Evolutionary conservation across 2,113 vertebrate genomes (phyloP).

Genomic region (Neoarius graeffei): DNA sequence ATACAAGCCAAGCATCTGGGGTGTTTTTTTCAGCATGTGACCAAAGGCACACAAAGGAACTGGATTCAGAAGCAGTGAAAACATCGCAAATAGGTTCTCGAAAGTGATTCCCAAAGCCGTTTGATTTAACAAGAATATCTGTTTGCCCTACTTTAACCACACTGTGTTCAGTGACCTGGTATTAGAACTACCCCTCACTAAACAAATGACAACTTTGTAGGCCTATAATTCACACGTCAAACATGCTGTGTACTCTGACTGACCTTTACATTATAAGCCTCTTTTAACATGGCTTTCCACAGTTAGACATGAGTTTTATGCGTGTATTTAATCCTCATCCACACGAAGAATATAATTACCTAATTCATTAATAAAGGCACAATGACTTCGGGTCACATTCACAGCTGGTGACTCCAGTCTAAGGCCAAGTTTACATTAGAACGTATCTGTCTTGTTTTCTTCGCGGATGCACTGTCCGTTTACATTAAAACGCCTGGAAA

Average conservation of each 20-base stretch:
- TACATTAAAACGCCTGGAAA: too few species aligned
- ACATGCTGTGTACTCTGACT: slow-evolving; percentile 7
- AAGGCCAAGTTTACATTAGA: too few species aligned
- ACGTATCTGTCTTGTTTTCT: too few species aligned
- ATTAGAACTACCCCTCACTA: background rate
- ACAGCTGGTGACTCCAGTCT: too few species aligned
- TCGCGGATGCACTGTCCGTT: too few species aligned
- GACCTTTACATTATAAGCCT: slow-evolving; percentile 24
- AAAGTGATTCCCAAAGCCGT: background rate
- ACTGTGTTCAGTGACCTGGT: background rate
- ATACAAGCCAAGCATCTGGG: slow-evolving; percentile 17
- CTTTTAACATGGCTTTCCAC: background rate
- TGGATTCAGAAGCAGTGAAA: background rate
- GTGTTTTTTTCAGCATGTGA: background rate
- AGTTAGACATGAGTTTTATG: background rate
- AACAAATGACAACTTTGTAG: slow-evolving; percentile 7
- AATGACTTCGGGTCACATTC: background rate
- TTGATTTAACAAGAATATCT: background rate
- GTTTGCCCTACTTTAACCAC: background rate
- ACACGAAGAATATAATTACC: background rate
- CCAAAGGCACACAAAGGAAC: background rate
- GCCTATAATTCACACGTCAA: background rate
- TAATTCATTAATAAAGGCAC: background rate
- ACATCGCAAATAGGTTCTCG: background rate
- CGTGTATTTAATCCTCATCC: background rate